Evolutionary conservation across 2,888 invertebrate genomes (phyloP), one percentile per base, ranked within the genome.

Genomic region (Hirtodrosophila duncani): DNA sequence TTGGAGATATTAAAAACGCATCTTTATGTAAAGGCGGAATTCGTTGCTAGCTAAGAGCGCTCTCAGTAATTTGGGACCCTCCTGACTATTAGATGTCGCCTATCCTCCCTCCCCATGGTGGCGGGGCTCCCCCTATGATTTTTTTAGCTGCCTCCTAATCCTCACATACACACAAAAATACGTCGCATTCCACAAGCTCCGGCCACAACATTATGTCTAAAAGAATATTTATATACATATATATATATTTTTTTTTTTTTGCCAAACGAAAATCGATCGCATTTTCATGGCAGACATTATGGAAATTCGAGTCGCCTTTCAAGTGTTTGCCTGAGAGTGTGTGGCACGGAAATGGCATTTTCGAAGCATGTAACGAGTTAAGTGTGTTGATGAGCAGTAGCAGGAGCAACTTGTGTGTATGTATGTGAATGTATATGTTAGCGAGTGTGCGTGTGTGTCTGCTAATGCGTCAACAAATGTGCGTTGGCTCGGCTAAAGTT

Each of bases 281-380:
- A 80, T 82, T 78, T 78, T 82, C 68, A 80, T 78, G 74, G 81
- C 81, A 82, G 72, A 82, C 81, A 80, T 82, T 78, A 82, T 82
- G 81, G 82, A 82, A 82, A 78, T 78, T 77, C 74, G 78, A 80
- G 74, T 77, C 69, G 62, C 65, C 66, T 61, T 56, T 81, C 61
- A 67, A 71, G 77, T 71, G 77, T 67, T 63, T 67, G 68, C 63
- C 51, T 68, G 60, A 58, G 67, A 52, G 72, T 63, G 59, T 55
- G 11, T 34, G 43, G 20, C 5, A 21, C 59, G 80, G 63, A 81
- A 81, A 81, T 79, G 81, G 64, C 71, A 81, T 75, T 75, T 70
- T 70, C 66, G 63, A 66, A 66, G 71, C 79, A 59, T 81, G 63
- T 81, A 81, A 78, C 79, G 55, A 74, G 79, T 81, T 74, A 59